Conservation (phyloP, 2,888 invertebrate species). For the Heliconius charithonia region DNA sequence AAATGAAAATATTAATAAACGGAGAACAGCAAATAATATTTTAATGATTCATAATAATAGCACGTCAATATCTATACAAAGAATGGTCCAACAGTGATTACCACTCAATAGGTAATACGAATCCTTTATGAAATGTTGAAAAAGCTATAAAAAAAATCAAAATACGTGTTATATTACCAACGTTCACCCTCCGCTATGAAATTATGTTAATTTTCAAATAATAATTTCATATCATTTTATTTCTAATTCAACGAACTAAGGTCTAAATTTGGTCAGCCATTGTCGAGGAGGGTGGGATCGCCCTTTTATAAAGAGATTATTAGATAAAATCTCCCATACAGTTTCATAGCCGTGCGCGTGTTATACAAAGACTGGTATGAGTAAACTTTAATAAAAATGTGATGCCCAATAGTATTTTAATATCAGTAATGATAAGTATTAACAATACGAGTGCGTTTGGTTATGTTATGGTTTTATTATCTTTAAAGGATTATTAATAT, state of each 20-base stretch:
- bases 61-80: slow-evolving; percentile 16
- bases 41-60: slow-evolving; percentile 27
- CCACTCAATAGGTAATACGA: slow-evolving; percentile 63
- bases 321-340: slow-evolving; percentile 66
- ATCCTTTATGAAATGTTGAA: slow-evolving; percentile 55
- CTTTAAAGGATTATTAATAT: background rate
- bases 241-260: slow-evolving; percentile 48
- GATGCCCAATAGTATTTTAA: slow-evolving; percentile 42
- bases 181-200: slow-evolving; percentile 75
- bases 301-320: slow-evolving; percentile 70
- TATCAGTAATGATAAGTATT: background rate
- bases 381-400: slow-evolving; percentile 67
- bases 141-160: slow-evolving; percentile 68
- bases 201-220: slow-evolving; percentile 69
- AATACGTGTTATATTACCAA: slow-evolving; percentile 76
- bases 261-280: slow-evolving; percentile 42
- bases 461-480: background rate
- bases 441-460: background rate
- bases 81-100: slow-evolving; percentile 18
- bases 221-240: slow-evolving; percentile 28
- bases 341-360: slow-evolving; percentile 65
- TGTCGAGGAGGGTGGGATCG: slow-evolving; percentile 54
- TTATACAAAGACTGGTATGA: slow-evolving; percentile 47
- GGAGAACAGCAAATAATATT: slow-evolving; percentile 23
- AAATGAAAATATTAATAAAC: slow-evolving; percentile 21